These are phyloP conservation scores for Pollenia amentaria DNA, from an alignment of 2,888 invertebrate genomes.

Conservation along the genomic window DNA sequence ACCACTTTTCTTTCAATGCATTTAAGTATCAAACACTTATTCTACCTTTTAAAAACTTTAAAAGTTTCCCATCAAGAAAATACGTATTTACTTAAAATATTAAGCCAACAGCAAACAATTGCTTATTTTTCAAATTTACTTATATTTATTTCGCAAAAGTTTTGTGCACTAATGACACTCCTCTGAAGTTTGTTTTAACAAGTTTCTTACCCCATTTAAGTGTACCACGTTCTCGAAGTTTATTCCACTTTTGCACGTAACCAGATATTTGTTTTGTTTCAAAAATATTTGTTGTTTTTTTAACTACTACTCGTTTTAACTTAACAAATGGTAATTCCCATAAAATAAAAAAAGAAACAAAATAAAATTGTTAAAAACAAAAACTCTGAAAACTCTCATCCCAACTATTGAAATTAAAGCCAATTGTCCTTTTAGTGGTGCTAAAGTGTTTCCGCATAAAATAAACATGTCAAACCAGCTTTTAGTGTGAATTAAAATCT, in stretches of 20 bases:
- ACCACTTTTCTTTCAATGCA: too few species aligned
- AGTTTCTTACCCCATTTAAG: background rate
- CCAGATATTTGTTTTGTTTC: constrained; percentile 1
- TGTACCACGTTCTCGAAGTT: constrained; percentile 17
- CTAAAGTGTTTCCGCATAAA: constrained; percentile 8
- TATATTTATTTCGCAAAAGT: background rate
- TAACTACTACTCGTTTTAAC: background rate
- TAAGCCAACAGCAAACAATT: too few species aligned
- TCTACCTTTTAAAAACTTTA: too few species aligned
- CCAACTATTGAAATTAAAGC: constrained; percentile 29
- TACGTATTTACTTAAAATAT: too few species aligned
- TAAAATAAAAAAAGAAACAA: constrained; percentile 1
- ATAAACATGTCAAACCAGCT: constrained; percentile 3
- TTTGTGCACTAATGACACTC: constrained; percentile 7
- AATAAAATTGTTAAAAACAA: background rate
- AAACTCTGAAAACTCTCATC: background rate
- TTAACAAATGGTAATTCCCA: constrained; percentile 32
- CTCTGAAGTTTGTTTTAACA: background rate
- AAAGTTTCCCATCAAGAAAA: too few species aligned
- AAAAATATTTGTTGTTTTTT: too few species aligned
- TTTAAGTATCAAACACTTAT: too few species aligned
- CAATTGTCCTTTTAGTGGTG: constrained; percentile 19
- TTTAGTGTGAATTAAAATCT: background rate
- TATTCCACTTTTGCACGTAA: constrained; percentile 17
- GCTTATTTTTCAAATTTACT: too few species aligned